phyloP scores from a whole-genome alignment of 2,113 vertebrate genomes.

The Saguinus midas region DNA sequence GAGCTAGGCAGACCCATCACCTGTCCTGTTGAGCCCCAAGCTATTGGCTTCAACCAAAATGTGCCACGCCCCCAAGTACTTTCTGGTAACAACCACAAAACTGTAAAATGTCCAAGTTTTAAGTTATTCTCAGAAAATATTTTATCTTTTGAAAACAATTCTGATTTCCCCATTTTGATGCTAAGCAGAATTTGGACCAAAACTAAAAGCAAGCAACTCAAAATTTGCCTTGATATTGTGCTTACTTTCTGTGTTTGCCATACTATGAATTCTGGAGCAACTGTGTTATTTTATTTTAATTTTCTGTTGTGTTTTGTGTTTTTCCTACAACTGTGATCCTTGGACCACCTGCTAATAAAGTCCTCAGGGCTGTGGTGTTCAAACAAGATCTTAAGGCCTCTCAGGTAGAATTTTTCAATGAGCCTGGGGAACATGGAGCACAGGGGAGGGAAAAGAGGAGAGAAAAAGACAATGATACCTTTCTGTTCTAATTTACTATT shows the following conservation, averaged over 20 bases:
- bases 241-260: not conserved
- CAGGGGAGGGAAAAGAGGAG: too few species aligned
- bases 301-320: not conserved
- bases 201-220: not conserved
- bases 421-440: not conserved
- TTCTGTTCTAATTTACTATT: fast-evolving
- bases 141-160: not conserved
- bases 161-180: not conserved
- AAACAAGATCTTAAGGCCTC: not conserved
- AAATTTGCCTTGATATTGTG: not conserved
- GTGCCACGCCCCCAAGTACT: fast-evolving
- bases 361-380: not conserved
- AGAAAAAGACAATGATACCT: not conserved
- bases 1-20: too few species aligned
- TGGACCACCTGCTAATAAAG: not conserved
- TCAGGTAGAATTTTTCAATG: not conserved
- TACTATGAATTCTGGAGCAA: not conserved
- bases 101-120: not conserved
- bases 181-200: not conserved
- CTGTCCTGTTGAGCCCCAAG: fast-evolving
- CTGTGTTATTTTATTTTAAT: not conserved
- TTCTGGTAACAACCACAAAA: not conserved
- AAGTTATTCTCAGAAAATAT: not conserved
- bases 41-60: too few species aligned
- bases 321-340: not conserved